Evolutionary conservation across 2,113 vertebrate genomes (phyloP), one percentile per base, ranked within the genome.

Genomic region (Tapirus terrestris): DNA sequence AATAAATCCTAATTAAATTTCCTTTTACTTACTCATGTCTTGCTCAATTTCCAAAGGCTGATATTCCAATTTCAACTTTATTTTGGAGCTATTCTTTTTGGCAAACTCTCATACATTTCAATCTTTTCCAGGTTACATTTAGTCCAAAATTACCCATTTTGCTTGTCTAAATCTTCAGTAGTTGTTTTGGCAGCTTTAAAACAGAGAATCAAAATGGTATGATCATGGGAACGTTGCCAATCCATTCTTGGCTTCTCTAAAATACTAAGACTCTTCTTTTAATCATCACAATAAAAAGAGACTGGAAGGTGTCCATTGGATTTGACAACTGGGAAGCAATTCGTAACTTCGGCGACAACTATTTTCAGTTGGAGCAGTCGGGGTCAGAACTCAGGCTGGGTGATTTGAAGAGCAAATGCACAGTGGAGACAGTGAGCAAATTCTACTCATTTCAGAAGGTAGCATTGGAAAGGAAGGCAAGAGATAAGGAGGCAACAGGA

Each of bases 181-280:
- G 67, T 90, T 83, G 87, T 36, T 91, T 93, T 96, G 94, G 91
- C 89, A 97, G 89, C 39, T 93, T 94, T 83, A 83, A 92, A 93
- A 93, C 27, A 96, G 13, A 92, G n/a, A 97, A 25, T 93, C 91
- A 92, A 96, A 95, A 92, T 86, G 96, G 94, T 65, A 97, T 76
- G 56, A 72, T 87, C 63, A 76, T 6, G 33, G 90, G 75, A 77
- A 76, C 27, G 65, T 89, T 83, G 73, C 86, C 89, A 97, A 29
- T 53, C 39, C 27, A 80, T 65, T 87, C 43, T 76, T 96, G 96
- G 96, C 94, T 96, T 80, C 39, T 79, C 45, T 91, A 75, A 79
- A 65, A 79, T 53, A 83, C 67, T 53, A 95, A 96, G 72, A 83
- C 83, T 92, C 48, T 90, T 93, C 72, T 95, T 81, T 87, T 86